These are phyloP conservation scores for Bergia puertoricense DNA, from an alignment of 92 coral and sea anemone species.

Conservation along the genomic window DNA sequence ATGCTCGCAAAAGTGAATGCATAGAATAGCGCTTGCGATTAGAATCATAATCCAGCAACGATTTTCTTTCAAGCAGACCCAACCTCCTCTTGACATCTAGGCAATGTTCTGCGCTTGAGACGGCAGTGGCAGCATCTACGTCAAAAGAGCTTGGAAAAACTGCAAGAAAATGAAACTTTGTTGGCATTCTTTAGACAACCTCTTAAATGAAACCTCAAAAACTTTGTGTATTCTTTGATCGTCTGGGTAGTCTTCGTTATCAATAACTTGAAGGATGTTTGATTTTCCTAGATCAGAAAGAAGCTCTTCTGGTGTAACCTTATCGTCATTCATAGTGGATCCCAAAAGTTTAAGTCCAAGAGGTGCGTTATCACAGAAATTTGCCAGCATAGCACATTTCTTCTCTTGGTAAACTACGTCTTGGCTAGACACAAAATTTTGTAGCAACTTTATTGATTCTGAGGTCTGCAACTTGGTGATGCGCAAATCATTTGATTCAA, in stretches of 20 bases:
- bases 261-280: background rate
- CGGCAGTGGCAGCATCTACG: conserved; percentile 10
- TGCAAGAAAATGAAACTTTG: background rate
- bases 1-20: conserved; percentile 5
- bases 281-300: conserved; percentile 5
- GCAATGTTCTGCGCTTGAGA: background rate
- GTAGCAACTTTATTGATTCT: background rate
- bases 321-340: background rate
- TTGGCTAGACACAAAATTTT: background rate
- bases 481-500: background rate
- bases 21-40: background rate
- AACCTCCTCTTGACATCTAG: background rate
- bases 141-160: conserved; percentile 32
- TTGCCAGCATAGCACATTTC: background rate
- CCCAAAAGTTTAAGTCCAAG: conserved; percentile 1
- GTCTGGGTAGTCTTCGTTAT: conserved; percentile 23
- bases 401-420: background rate
- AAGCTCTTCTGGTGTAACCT: conserved; percentile 3
- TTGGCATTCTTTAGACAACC: conserved; percentile 2
- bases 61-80: conserved; percentile 1
- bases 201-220: conserved; percentile 10
- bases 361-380: background rate
- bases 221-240: conserved; percentile 12
- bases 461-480: background rate
- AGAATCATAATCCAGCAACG: conserved; percentile 2